Evolutionary conservation across 2,888 invertebrate species (phyloP).

Genomic region (Meteorus colon): DNA sequence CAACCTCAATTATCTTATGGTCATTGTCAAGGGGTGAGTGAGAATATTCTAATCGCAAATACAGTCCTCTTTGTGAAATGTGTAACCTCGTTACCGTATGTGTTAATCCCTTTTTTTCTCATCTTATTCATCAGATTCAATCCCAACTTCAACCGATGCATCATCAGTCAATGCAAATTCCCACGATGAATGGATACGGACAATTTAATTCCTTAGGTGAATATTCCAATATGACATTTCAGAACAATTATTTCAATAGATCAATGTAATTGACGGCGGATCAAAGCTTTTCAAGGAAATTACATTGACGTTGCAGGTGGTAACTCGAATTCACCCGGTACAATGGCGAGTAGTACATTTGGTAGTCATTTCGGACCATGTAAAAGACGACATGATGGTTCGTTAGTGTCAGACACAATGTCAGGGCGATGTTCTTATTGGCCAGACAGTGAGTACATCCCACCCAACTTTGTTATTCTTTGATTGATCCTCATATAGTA

Average conservation of each 20-base stretch:
- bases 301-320: slow-evolving; percentile 71
- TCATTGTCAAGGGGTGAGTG: slow-evolving; percentile 68
- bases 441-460: slow-evolving; percentile 64
- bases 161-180: slow-evolving; percentile 70
- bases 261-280: slow-evolving; percentile 53
- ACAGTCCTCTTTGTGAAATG: too few species aligned
- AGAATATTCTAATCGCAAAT: too few species aligned
- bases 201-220: slow-evolving; percentile 73
- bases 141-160: slow-evolving; percentile 71
- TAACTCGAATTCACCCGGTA: slow-evolving; percentile 58
- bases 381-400: slow-evolving; percentile 64
- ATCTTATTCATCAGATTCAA: slow-evolving; percentile 61
- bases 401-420: slow-evolving; percentile 59
- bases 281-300: slow-evolving; percentile 70
- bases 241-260: slow-evolving; percentile 18
- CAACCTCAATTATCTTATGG: slow-evolving; percentile 71
- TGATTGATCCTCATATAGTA: background rate
- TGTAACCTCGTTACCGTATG: too few species aligned
- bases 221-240: slow-evolving; percentile 51
- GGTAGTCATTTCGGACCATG: slow-evolving; percentile 65
- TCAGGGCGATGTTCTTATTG: slow-evolving; percentile 66
- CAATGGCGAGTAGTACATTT: slow-evolving; percentile 63
- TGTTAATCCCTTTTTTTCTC: background rate
- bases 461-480: background rate
- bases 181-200: slow-evolving; percentile 73